Evolutionary conservation across 2,113 vertebrate genomes (phyloP), one percentile per base, ranked within the genome.

Genomic region (Phaethon lepturus): DNA sequence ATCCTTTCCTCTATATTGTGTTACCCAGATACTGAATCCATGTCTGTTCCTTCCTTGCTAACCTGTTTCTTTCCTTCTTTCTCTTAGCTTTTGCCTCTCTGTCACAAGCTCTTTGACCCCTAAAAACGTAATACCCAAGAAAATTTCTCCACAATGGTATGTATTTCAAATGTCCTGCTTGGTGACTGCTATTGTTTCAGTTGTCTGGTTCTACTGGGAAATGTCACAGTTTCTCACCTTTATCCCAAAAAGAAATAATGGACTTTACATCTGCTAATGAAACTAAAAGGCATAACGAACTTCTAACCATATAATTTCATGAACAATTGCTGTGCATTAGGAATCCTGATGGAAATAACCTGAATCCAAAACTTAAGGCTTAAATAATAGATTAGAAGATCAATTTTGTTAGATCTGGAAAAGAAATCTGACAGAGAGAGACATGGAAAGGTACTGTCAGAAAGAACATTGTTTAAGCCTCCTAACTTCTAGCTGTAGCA

Each of bases 331-430:
- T 95, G 58, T 93, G 44, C 47, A 87, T 80, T 93, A 92, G 74
- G 77, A 98, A 86, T 95, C 78, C 53, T 95, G 85, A 82, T 82
- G 87, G 81, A 96, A 97, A 97, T 95, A 97, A 38, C 38, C 38
- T 38, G 38, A 38, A 38, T 38, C 38, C 38, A 38, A 38, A 38
- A 38, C 38, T 38, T 38, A 38, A 38, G 18, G 9, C 17, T 73
- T 92, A 86, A 95, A 92, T 76, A 83, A 76, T 58, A 90, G 13
- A 79, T 73, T 33, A 83, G n/a, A 78, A 82, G 35, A 72, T 44
- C 23, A 44, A 10, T 93, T 93, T 75, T 82, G 3, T 23, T 68
- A 59, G 47, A 53, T 47, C 29, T 63, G 72, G 42, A 45, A 87
- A 86, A 86, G 11, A 74, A 77, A 86, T 33, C 38, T 75, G 38